Conservation (phyloP, 1,140 invertebrate species). For the Euwallacea fornicatus region DNA sequence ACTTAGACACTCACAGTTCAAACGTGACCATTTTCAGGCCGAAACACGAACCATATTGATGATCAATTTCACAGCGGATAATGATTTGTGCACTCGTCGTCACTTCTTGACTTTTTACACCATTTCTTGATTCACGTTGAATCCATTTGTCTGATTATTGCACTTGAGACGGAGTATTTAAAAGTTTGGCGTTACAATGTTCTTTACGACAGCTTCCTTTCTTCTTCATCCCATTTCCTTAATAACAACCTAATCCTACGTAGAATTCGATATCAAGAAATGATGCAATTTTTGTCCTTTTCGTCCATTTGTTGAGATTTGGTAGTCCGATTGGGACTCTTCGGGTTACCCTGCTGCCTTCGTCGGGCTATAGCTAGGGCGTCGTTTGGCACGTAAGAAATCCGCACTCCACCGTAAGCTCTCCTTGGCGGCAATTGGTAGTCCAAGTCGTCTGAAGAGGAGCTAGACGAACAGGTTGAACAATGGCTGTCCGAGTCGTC, state of each 20-base stretch:
- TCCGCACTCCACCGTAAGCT: slow-evolving; percentile 82
- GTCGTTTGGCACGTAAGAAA: slow-evolving; percentile 89
- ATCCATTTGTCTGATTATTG: no score
- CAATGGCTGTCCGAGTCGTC: slow-evolving; percentile 79
- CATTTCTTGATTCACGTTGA: no score
- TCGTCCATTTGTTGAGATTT: slow-evolving; percentile 8
- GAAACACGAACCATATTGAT: no score
- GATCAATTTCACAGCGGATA: no score
- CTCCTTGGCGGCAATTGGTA: slow-evolving; percentile 78
- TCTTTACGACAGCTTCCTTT: slow-evolving; percentile 1
- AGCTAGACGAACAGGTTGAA: slow-evolving; percentile 83
- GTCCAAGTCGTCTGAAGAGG: slow-evolving; percentile 79
- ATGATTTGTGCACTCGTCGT: no score
- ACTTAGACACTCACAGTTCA: no score
- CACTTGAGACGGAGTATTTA: neutral
- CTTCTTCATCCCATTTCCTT: neutral
- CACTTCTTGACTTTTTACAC: no score
- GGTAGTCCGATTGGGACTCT: slow-evolving; percentile 12
- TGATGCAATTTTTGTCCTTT: slow-evolving; percentile 30
- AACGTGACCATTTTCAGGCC: no score
- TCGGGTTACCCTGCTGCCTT: slow-evolving; percentile 57
- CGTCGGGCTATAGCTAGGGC: slow-evolving; percentile 75
- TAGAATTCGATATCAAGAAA: slow-evolving; percentile 26
- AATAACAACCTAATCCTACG: slow-evolving; percentile 7
- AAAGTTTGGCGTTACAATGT: neutral